Evolutionary conservation across 2,113 vertebrate genomes (phyloP), one percentile per base, ranked within the genome.

Genomic region (Melanostigma gelatinosum): DNA sequence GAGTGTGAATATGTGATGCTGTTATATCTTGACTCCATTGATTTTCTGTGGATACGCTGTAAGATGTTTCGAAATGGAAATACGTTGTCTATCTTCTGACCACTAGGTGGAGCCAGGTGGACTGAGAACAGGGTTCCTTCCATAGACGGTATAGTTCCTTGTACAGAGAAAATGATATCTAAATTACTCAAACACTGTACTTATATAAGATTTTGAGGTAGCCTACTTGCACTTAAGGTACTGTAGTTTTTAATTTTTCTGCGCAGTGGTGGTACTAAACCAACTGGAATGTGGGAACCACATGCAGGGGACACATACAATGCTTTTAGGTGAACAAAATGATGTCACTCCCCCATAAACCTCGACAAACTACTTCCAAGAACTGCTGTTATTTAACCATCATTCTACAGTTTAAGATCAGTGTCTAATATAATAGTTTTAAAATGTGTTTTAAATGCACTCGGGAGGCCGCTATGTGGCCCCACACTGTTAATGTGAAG

Each of bases 61-160:
- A 63, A 42, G 11, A 3, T 44, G 11, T 63, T n/a, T 66, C 6
- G 29, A 4, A 2, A 60, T 60, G 22, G 40, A 42, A 64, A 13
- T 1, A 22, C 12, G 61, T 63, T 13, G 11, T 44, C 27, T 20
- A 4, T 52, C 10, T 77, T 24, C 2, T 44, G 10, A 55, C 44
- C 75, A 78, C 55, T 46, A 29, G 75, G 15, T 61, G 48, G 36
- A 38, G 38, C 55, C 70, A 69, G 7, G 1, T 61, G 24, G 8
- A 8, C 24, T 52, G 9, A 46, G 16, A 34, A 36, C 9, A 6
- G 2, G 10, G 13, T 22, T 57, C n/a, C 54, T 13, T 57, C 12
- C 55, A 29, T 57, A 27, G n/a, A 13, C 54, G 13, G 9, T 10
- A 13, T 12, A 24, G 8, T 52, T 52, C 48, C 42, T 12, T 46